These are phyloP conservation scores for Leguminivora glycinivorella DNA, from an alignment of 1,140 invertebrate species.

Conservation along the genomic window DNA sequence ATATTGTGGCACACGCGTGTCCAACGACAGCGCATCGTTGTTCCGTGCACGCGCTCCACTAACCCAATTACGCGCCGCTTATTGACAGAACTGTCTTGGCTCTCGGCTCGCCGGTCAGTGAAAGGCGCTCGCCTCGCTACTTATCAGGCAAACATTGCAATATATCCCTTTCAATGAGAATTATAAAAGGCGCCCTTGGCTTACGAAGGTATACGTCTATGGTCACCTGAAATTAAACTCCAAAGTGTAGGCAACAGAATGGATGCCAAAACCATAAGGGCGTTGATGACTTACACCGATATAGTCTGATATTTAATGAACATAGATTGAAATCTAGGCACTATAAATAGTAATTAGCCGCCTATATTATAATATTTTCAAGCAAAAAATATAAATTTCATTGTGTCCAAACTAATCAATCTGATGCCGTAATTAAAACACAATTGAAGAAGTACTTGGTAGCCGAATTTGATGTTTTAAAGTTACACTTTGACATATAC, in stretches of 20 bases:
- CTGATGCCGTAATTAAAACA: background rate
- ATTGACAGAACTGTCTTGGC: slow-evolving; percentile 75
- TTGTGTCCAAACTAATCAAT: too few relatives aligned
- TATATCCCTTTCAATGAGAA: slow-evolving; percentile 18
- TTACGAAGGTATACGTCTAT: background rate
- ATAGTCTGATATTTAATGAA: background rate
- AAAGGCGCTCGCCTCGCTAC: slow-evolving; percentile 43
- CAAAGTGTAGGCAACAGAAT: slow-evolving; percentile 23
- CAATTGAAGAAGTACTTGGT: background rate
- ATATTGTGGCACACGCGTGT: slow-evolving; percentile 36
- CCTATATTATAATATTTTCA: too few relatives aligned
- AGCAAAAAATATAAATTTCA: too few relatives aligned
- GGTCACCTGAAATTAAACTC: slow-evolving; percentile 11
- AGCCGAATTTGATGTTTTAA: background rate
- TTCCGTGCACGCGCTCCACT: slow-evolving; percentile 62
- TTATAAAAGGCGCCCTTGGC: slow-evolving; percentile 22
- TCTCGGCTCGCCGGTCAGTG: slow-evolving; percentile 51
- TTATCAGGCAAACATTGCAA: slow-evolving; percentile 27
- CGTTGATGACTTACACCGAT: slow-evolving; percentile 1
- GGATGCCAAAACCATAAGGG: slow-evolving; percentile 7
- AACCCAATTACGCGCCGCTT: slow-evolving; percentile 68
- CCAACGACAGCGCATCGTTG: slow-evolving; percentile 37
- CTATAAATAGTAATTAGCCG: too few relatives aligned
- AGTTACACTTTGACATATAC: background rate
- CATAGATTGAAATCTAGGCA: background rate